Base-by-base conservation (phyloP, 2,888 invertebrate genomes). In the Rhagium mordax region DNA sequence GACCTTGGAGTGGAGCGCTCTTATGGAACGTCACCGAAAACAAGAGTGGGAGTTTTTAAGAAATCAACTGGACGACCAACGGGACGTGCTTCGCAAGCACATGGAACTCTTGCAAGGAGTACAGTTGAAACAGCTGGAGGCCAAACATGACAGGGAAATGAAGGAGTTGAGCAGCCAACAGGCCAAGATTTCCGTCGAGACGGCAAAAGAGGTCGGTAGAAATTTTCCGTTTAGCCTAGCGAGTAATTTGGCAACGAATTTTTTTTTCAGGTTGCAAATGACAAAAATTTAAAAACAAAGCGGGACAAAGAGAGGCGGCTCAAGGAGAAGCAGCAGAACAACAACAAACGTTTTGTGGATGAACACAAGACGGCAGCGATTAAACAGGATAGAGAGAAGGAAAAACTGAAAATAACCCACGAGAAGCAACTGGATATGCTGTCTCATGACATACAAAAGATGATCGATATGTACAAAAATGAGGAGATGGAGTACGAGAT, bases 301-400 rank as follows among this genome's bases (percentile, higher is more conserved):
- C 97, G 97, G 74, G 99, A 99, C 87, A 96, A 97, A 83, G 99
- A 99, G 86, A 92, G 98, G 53, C 91, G 98, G 55, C 91, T 98
- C 70, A 91, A 96, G 27, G 98, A 99, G 88, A 97, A 98, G 88
- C 98, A 98, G 84, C 97, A 98, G 86, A 98, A 98, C 87, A 98
- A 98, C 87, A 98, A 97, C 67, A 98, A 98, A 88, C 96, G 96
- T 84, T 99, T 99, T 86, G 94, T 98, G 91, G 98, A 99, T 81
- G 98, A 99, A 88, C 91, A 97, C 71, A 96, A 95, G 91, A 93
- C 92, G 75, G 94, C 94, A 66, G 94, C 94, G 70, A 95, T 97
- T 85, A 96, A 98, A 84, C 98, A 98, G 84, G 93, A 93, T 72
- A 94, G 97, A 78, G 97, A 98, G 86, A 95, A 94, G 87, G 97